Evolutionary conservation across 2,113 vertebrate genomes (phyloP).

Genomic region (Dipodomys spectabilis): DNA sequence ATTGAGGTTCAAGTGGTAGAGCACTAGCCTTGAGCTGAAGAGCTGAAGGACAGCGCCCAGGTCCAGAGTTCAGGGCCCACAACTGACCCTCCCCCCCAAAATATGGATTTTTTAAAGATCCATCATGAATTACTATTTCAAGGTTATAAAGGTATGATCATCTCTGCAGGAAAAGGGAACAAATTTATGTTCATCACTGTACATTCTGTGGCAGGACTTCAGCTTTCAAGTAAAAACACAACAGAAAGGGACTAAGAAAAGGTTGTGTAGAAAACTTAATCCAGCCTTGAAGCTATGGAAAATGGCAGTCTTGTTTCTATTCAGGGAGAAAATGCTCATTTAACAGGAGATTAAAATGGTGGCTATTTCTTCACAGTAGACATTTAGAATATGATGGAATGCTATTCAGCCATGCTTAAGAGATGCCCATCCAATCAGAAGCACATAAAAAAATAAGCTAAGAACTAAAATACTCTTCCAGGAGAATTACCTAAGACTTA

Average conservation of each 20-base stretch:
- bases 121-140: neutral
- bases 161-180: slow-evolving; percentile 5
- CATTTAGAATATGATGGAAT: neutral
- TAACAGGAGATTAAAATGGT: slow-evolving; percentile 63
- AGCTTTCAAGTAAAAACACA: slow-evolving; percentile 9
- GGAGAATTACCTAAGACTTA: neutral
- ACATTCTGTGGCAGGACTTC: slow-evolving; percentile 43
- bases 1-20: no score
- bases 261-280: slow-evolving; percentile 59
- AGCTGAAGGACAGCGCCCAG: no score
- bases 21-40: no score
- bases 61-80: no score
- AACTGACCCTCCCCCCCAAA: neutral
- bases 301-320: slow-evolving; percentile 31
- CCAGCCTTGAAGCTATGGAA: slow-evolving; percentile 45
- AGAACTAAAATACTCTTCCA: neutral
- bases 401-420: neutral
- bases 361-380: slow-evolving; percentile 50
- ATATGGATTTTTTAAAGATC: neutral
- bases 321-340: slow-evolving; percentile 53
- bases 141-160: slow-evolving; percentile 2
- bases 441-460: neutral
- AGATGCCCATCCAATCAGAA: neutral
- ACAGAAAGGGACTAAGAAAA: neutral
- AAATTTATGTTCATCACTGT: neutral